Conservation (phyloP, 2,888 invertebrate species). For the Lydus trimaculatus region DNA sequence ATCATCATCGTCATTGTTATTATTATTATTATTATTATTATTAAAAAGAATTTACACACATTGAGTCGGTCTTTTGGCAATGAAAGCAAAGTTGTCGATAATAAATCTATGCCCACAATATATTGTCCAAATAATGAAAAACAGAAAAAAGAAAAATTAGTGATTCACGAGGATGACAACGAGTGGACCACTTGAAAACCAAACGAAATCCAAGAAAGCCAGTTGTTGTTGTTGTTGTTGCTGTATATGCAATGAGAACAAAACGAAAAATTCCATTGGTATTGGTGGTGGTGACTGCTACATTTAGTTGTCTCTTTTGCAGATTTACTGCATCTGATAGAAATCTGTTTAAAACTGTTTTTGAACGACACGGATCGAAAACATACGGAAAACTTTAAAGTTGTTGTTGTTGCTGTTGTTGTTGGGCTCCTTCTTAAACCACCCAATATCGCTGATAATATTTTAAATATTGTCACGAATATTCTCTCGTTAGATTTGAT, state of each 20-base stretch:
- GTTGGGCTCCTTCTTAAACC: background rate
- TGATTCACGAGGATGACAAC: slow-evolving; percentile 51
- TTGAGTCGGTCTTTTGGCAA: background rate
- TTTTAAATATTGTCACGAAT: too few species aligned
- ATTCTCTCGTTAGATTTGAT: too few species aligned
- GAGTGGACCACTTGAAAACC: slow-evolving; percentile 43
- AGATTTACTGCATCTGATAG: slow-evolving; percentile 58
- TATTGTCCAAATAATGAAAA: background rate
- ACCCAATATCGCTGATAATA: too few species aligned
- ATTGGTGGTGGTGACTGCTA: slow-evolving; percentile 41
- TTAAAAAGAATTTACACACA: background rate
- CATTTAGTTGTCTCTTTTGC: slow-evolving; percentile 50
- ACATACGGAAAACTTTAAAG: background rate
- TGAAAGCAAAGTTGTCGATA: background rate
- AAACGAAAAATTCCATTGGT: slow-evolving; percentile 22
- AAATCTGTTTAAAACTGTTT: slow-evolving; percentile 52
- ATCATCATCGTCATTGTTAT: too few species aligned
- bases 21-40: background rate
- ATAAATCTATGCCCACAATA: slow-evolving; percentile 3
- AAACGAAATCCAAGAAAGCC: slow-evolving; percentile 37
- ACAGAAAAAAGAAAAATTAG: slow-evolving; percentile 41
- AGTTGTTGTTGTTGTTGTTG: background rate
- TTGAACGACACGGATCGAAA: slow-evolving; percentile 37
- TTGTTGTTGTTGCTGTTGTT: background rate
- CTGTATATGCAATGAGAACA: slow-evolving; percentile 17